Base-by-base conservation (phyloP, 2,888 invertebrate genomes). In the Lymantria monacha region DNA sequence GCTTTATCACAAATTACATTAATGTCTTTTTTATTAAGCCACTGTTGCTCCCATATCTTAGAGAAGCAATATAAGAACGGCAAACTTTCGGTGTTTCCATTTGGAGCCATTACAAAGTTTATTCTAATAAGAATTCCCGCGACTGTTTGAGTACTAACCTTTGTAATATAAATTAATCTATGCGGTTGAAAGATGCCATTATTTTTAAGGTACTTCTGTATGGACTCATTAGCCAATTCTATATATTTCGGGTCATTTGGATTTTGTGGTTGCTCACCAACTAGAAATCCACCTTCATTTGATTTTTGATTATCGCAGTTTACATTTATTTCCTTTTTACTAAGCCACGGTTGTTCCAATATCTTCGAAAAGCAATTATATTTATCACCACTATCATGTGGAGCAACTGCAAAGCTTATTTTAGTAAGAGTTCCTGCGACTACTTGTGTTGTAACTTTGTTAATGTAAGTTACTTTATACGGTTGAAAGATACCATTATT, bases 141-240 rank as follows among this genome's bases (percentile, higher is more conserved):
- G 7, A 71, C 72, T 0, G 69, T 51, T 42, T 74, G 70, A 0
- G 50, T 57, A 0, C 51, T 58, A 0, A 70, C 72, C 43, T 49
- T 63, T 9, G 53, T 44, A n/a, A 74, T 49, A 12, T n/a, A 30
- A 0, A 53, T 12, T 3, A 72, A 49, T 44, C 38, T 14, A 36
- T 67, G 59, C 3, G 47, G 43, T 30, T 51, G 42, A 7, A 44
- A 37, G 3, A 42, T 52, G 30, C 49, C 59, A 0, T 36, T 13
- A 2, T 42, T 49, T n/a, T 42, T 12, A 0, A 68, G 37, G 53
- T 74, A 74, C 51, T 74, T 70, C 37, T 46, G 51, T 9, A 77
- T 46, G 0, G 69, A 67, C 44, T 69, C 60, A 13, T 68, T 54
- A 5, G 68, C 66, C n/a, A 72, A 44, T 3, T 44, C 9, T 30